phyloP scores from a whole-genome alignment of 92 coral and sea anemone species.

The Phymanthus crucifer region DNA sequence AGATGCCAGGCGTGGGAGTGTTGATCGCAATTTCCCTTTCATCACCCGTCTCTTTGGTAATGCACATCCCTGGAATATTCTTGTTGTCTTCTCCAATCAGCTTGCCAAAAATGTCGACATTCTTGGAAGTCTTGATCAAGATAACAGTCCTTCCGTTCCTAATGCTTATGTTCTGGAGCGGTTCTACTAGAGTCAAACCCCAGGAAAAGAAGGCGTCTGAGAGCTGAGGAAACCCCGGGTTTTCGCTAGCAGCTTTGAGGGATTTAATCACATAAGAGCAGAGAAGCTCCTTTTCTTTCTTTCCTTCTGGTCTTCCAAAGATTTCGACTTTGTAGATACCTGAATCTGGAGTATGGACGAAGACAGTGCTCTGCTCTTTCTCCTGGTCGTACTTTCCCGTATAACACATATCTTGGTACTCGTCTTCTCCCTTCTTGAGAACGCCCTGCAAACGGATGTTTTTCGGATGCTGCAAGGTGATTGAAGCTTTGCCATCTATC shows the following conservation, averaged over 20 bases:
- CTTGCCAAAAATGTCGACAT: conserved; percentile 27
- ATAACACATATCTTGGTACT: conserved; percentile 59
- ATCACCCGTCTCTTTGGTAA: conserved; percentile 41
- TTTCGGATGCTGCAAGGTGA: conserved; percentile 57
- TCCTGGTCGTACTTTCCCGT: conserved; percentile 20
- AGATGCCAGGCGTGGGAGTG: conserved; percentile 66
- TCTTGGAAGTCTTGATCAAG: conserved; percentile 37
- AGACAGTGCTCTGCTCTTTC: conserved; percentile 37
- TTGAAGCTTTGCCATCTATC: conserved; percentile 61
- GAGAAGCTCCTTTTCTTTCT: conserved; percentile 46
- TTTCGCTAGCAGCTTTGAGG: conserved; percentile 57
- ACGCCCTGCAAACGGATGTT: conserved; percentile 52
- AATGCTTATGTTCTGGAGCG: conserved; percentile 55
- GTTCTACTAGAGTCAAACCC: conserved; percentile 63
- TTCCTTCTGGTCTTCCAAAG: conserved; percentile 51
- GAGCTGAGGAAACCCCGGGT: conserved; percentile 71
- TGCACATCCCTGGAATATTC: conserved; percentile 68
- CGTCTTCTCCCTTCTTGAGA: conserved; percentile 55
- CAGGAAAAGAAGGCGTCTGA: conserved; percentile 58
- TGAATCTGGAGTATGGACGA: conserved; percentile 61
- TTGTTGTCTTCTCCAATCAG: conserved; percentile 37
- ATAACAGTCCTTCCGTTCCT: conserved; percentile 58
- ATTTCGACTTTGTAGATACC: conserved; percentile 69
- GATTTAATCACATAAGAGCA: conserved; percentile 75
- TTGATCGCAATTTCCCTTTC: conserved; percentile 54